A percentile compares a stretch with the other conserved stretches of the same genome.
Conservation (phyloP, 1,140 invertebrate genomes). For the Bemisia tabaci region DNA sequence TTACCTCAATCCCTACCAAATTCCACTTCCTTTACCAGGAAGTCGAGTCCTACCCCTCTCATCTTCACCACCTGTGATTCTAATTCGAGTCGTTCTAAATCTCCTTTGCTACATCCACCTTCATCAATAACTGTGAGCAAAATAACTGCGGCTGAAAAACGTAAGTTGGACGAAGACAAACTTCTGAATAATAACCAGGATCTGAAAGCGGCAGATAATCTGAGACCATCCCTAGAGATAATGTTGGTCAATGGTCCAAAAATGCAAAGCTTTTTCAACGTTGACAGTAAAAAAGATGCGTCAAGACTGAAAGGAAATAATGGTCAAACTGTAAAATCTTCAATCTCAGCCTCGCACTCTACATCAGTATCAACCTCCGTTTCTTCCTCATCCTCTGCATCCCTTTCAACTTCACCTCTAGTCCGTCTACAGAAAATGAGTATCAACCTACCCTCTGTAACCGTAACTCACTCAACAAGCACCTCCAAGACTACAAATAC, state of each 20-base stretch:
- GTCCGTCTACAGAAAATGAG: slow-evolving; percentile 11
- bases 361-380: slow-evolving; percentile 10
- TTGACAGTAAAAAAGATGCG: not conserved
- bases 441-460: not conserved
- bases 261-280: not conserved
- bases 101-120: slow-evolving; percentile 15
- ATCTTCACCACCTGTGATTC: not conserved
- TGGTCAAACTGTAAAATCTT: not conserved
- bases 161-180: slow-evolving; percentile 23
- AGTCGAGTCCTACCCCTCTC: not conserved
- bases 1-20: not conserved
- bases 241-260: slow-evolving; percentile 23
- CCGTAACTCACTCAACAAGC: not conserved
- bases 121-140: slow-evolving; percentile 25
- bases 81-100: slow-evolving; percentile 2
- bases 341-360: slow-evolving; percentile 10
- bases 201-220: slow-evolving; percentile 9
- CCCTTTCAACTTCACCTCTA: slow-evolving; percentile 10
- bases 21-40: not conserved
- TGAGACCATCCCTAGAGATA: slow-evolving; percentile 25
- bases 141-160: slow-evolving; percentile 23
- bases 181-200: slow-evolving; percentile 14
- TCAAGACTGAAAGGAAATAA: not conserved
- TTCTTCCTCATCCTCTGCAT: not conserved
- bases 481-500: not conserved